Evolutionary conservation across 1,140 invertebrate genomes (phyloP).

Genomic region (Diabrotica virgifera): DNA sequence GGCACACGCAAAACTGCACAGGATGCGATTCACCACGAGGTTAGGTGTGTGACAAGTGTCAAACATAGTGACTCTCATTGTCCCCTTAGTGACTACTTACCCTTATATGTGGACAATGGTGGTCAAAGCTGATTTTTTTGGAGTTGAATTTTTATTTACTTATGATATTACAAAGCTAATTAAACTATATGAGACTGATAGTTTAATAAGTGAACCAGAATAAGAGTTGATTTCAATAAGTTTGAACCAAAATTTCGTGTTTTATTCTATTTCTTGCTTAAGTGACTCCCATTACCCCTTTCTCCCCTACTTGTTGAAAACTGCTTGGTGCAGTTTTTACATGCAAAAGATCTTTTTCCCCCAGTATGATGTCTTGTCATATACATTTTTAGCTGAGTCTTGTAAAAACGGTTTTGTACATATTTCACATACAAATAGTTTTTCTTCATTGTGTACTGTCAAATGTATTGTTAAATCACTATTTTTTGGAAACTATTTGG

Average conservation of each 20-base stretch:
- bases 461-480: too few species aligned
- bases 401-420: too few species aligned
- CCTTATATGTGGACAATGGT: neutral
- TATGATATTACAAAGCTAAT: neutral
- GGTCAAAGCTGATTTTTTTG: conserved; percentile 1
- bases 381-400: too few species aligned
- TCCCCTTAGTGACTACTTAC: neutral
- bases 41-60: conserved; percentile 25
- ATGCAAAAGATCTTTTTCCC: too few species aligned
- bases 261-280: conserved; percentile 4
- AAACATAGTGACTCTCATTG: neutral
- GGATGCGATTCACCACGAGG: conserved; percentile 22
- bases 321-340: too few species aligned
- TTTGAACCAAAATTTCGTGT: neutral
- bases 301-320: conserved; percentile 4
- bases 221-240: neutral
- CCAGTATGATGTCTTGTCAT: too few species aligned
- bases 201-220: too few species aligned
- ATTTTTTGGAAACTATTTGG: too few species aligned
- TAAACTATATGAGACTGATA: neutral
- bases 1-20: conserved; percentile 29
- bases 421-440: too few species aligned
- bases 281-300: conserved; percentile 1
- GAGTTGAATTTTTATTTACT: too few species aligned
- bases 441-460: too few species aligned